Conservation (phyloP, 2,888 invertebrate species). For the Metallyticus violacea region DNA sequence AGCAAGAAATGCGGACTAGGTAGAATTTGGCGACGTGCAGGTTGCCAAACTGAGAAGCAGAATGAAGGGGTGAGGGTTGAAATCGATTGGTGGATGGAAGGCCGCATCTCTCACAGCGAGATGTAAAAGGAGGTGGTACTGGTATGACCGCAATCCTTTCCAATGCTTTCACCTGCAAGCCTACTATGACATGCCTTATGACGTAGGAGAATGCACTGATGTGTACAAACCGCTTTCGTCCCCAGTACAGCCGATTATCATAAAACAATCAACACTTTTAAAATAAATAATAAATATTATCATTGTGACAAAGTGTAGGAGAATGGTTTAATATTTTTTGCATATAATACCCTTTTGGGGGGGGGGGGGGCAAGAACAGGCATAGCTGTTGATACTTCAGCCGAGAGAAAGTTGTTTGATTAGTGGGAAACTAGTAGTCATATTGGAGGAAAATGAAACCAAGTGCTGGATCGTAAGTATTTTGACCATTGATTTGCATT, state of each 20-base stretch:
- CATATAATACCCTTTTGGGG: too few relatives aligned
- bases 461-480: too few relatives aligned
- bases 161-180: not conserved
- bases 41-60: not conserved
- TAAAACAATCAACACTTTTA: too few relatives aligned
- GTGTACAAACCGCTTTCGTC: not conserved
- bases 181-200: not conserved
- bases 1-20: not conserved
- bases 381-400: too few relatives aligned
- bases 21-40: not conserved
- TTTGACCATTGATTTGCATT: too few relatives aligned
- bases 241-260: not conserved
- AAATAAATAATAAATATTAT: too few relatives aligned
- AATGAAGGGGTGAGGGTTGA: not conserved
- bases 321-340: too few relatives aligned
- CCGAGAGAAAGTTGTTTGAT: too few relatives aligned
- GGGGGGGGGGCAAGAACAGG: too few relatives aligned
- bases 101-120: not conserved
- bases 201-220: not conserved
- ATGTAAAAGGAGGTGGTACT: not conserved
- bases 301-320: too few relatives aligned
- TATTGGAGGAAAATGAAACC: too few relatives aligned
- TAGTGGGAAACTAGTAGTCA: too few relatives aligned
- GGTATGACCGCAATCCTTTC: not conserved
- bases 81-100: not conserved